A percentile compares a stretch with the other conserved stretches of the same genome.
Conservation (phyloP, 2,113 vertebrate species). For the Podarcis muralis region DNA sequence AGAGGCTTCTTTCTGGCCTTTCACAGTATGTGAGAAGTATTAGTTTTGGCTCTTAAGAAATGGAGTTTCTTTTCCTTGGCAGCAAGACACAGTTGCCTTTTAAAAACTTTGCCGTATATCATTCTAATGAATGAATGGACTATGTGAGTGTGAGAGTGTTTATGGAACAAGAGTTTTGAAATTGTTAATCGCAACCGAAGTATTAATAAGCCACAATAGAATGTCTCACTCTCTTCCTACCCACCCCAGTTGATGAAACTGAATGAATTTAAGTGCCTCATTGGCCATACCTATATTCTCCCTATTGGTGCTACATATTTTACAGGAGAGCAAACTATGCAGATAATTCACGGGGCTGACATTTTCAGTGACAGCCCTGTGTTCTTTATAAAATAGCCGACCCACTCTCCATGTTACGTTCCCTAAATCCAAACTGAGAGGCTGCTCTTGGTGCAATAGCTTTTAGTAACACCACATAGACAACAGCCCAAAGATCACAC, state of each 20-base stretch:
- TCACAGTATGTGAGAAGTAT: neutral
- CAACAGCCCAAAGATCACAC: neutral
- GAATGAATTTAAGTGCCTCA: neutral
- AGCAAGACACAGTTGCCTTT: conserved; percentile 43
- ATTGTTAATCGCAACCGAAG: neutral
- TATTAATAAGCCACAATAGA: neutral
- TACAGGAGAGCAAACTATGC: neutral
- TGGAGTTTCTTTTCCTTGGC: conserved; percentile 61
- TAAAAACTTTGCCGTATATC: conserved; percentile 29
- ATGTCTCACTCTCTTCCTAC: neutral
- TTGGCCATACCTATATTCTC: neutral
- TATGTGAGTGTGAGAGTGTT: neutral
- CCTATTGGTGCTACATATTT: neutral
- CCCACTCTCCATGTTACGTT: neutral
- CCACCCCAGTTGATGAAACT: neutral
- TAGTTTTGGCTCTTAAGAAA: conserved; percentile 58
- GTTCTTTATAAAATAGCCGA: neutral
- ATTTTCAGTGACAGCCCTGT: neutral
- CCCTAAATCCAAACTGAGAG: neutral
- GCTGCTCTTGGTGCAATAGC: neutral
- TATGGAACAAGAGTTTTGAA: conserved; percentile 6
- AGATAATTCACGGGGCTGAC: neutral
- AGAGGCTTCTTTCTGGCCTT: neutral
- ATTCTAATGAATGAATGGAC: conserved; percentile 43
- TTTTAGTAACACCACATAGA: neutral